Evolutionary conservation across 2,113 vertebrate species (phyloP), one percentile per base, ranked within the genome.

Genomic region (Calidris pugnax): DNA sequence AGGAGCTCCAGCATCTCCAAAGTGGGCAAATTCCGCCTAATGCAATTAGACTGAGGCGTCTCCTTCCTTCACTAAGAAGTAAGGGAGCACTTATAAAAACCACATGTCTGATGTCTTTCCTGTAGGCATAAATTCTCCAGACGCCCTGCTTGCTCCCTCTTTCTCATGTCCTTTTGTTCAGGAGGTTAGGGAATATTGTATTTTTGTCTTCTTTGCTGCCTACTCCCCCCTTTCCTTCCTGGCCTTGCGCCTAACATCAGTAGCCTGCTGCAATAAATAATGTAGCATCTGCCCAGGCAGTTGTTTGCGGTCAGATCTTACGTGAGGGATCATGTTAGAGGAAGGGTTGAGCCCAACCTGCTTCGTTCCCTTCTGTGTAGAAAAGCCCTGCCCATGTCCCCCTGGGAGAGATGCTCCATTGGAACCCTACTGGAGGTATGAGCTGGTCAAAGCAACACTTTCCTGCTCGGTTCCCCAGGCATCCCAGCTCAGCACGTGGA

Each of bases 241-340:
- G 67, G 43, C 82, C 74, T 37, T n/a, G 8, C 7, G 11, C 75
- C 56, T 83, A 73, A 47, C 56, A 85, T 76, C 55, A 12, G 68
- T 85, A 95, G 75, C 67, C 68, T 90, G 32, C 73, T 92, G 60
- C 77, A 84, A 97, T 77, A 93, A 97, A 97, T 96, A 95, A 96
- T 86, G 80, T 51, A 93, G 75, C 43, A 56, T 93, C 91, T 39
- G 27, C 53, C 75, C 7, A 2, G 87, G 88, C 85, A 77, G 76
- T 93, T 33, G 28, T 85, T 60, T 95, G 85, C 18, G 41, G 39
- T 78, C 91, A 93, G 91, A 75, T 90, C 80, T 95, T 83, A 74
- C 6, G 37, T 62, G 76, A 79, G 63, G 87, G 51, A 66, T 73
- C 4, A 1, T 92, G 48, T 37, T n/a, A 90, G 62, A n/a, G 67